Base-by-base conservation (phyloP, 2,113 vertebrate genomes). In the Rhea pennata region DNA sequence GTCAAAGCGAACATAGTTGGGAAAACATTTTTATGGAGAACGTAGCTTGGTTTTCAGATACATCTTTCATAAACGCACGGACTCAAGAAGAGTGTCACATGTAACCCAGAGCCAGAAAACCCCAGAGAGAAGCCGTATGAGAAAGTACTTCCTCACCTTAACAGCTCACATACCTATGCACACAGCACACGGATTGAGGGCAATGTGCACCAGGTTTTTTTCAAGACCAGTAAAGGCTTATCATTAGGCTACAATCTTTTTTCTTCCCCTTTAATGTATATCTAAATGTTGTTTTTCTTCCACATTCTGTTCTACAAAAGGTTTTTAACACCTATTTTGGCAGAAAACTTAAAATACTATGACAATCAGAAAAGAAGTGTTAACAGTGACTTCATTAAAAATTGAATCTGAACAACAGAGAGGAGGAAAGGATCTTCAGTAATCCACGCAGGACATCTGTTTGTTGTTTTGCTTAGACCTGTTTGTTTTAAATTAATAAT, bases 381-480 rank as follows among this genome's bases (percentile, higher is more conserved):
- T 59, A 95, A 92, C 71, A 84, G 81, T 73, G 77, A 93, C 94
- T 95, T 85, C 91, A 89, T 53, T 71, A 78, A 93, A 92, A 94
- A 94, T 42, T 72, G 83, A 95, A 81, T 77, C 66, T 79, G 73
- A 88, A 84, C 88, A 95, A 58, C 39, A 75, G 72, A 86, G 59
- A 92, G 44, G 50, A 66, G 90, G n/a, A 91, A 92, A 82, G 50
- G 62, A 76, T 61, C 75, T 64, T 64, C 91, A 79, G 62, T 76
- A 87, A 94, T 62, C 71, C 21, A 5, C 10, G 50, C 20, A 89
- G 53, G 66, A 54, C 36, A 72, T 44, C 31, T 48, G 31, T 39
- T 78, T 67, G 14, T 69, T 88, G 48, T 79, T 89, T 81, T 59
- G 22, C 62, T 91, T 73, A 82, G 86, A 76, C 17, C 33, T 69